Evolutionary conservation across 1,140 invertebrate genomes (phyloP), one percentile per base, ranked within the genome.

Genomic region (Trichonephila clavata): DNA sequence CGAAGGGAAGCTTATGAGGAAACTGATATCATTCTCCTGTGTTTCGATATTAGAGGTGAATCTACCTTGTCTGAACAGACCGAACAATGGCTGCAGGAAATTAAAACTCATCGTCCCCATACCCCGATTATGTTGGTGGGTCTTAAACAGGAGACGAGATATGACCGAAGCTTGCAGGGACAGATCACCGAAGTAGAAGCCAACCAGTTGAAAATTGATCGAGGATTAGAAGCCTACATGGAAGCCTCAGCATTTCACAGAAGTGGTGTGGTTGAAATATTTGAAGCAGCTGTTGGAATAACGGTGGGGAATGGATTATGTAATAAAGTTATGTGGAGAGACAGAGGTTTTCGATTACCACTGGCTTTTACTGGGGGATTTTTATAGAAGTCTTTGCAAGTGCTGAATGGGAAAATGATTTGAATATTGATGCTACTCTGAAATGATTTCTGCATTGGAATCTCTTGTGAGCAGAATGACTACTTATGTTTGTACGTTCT

Each of bases 341-440:
- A 68, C 6, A 2, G 8, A 14, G 65, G 65, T 68, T 68, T 68
- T 24, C 10, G n/a, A 68, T 10, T 65, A 39, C 32, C 32, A 39
- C 0, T 0, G 1, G 1, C 2, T 39, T 39, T 39, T 39, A 2
- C 32, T 39, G 32, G 1, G 2, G 2, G n/a, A n/a, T n/a, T 4
- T 39, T 39, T 39, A 39, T 39, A 39, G 32, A 39, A 2, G 32
- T 2, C 32, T 39, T 39, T 2, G 32, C 32, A 39, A 39, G 4
- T 39, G 32, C 32, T 39, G 32, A 39, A 39, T 39, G 32, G 32
- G 32, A 39, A 39, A 39, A 39, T 39, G 32, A 39, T 39, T 39
- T 39, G 32, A 39, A 39, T 4, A 3, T 39, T 39, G 2, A 39
- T 39, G 4, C 1, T 50, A 50, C 10, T 50, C 7, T 7, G 10